Evolutionary conservation across 2,797 vertebrate genomes (phyloP).

Genomic region (Peromyscus eremicus): DNA sequence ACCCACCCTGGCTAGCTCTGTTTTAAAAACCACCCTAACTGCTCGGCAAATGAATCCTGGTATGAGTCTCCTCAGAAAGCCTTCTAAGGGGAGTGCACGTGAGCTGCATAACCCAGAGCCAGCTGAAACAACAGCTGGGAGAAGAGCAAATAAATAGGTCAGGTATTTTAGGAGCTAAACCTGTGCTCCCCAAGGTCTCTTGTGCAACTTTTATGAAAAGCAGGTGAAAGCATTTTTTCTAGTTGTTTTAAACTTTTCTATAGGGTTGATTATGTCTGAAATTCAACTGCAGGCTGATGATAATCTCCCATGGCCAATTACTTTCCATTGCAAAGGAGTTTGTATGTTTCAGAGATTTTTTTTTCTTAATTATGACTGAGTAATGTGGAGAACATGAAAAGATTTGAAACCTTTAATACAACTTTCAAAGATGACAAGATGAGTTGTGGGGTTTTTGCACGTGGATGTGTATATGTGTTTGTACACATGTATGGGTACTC

Average conservation of each 20-base stretch:
- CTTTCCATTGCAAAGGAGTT: slow-evolving; percentile 33
- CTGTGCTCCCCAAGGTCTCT: slow-evolving; percentile 22
- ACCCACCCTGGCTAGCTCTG: slow-evolving; percentile 44
- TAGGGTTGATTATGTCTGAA: background rate
- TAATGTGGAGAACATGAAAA: background rate
- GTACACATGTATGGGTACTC: background rate
- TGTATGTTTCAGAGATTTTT: background rate
- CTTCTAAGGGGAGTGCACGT: slow-evolving; percentile 63
- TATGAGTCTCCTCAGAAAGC: slow-evolving; percentile 74
- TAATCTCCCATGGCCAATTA: slow-evolving; percentile 46
- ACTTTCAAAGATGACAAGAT: slow-evolving; percentile 36
- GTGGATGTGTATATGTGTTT: background rate
- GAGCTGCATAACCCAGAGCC: slow-evolving; percentile 73
- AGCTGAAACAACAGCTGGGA: slow-evolving; percentile 69
- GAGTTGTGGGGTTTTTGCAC: background rate
- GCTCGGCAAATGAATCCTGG: slow-evolving; percentile 75
- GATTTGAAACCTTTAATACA: background rate
- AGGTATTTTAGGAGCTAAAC: slow-evolving; percentile 65
- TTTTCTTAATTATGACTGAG: slow-evolving; percentile 41
- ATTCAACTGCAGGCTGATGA: slow-evolving; percentile 37
- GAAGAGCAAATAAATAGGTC: slow-evolving; percentile 73
- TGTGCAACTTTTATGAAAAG: slow-evolving; percentile 36
- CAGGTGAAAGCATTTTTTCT: slow-evolving; percentile 51
- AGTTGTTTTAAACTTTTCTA: slow-evolving; percentile 64
- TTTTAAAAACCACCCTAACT: slow-evolving; percentile 71